Conservation (phyloP, 2,113 vertebrate genomes). For the Acanthisitta chloris region DNA sequence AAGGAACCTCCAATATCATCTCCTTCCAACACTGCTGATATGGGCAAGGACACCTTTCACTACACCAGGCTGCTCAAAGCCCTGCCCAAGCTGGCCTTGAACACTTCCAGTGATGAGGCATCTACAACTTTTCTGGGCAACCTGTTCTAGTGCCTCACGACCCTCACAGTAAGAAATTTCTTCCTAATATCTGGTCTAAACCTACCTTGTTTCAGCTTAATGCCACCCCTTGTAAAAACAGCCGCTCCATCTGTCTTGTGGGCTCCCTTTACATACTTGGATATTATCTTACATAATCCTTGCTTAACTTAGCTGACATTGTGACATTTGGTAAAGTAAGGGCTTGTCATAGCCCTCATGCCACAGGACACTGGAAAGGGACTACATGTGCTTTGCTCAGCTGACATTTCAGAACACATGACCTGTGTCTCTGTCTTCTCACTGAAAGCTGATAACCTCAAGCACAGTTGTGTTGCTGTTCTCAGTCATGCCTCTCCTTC, state of each 20-base stretch:
- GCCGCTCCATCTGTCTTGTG: background rate
- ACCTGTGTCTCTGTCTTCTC: background rate
- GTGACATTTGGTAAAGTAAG: background rate
- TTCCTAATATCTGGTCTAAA: background rate
- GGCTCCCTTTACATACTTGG: background rate
- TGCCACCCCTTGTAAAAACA: background rate
- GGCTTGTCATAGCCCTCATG: background rate
- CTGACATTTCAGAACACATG: background rate
- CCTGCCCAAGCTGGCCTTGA: background rate
- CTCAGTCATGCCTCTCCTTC: background rate
- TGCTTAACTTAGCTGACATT: background rate
- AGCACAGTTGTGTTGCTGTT: background rate
- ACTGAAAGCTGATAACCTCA: background rate
- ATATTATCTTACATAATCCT: background rate
- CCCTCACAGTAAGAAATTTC: background rate
- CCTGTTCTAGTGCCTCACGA: background rate
- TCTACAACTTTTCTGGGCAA: background rate
- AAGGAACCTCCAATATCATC: background rate
- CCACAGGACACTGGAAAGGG: background rate
- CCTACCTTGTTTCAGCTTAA: background rate
- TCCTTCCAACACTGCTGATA: background rate
- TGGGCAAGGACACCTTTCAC: background rate
- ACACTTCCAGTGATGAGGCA: background rate
- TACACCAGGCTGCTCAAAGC: background rate
- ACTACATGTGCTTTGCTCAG: accelerated